These are phyloP conservation scores for Nymphicus hollandicus DNA, from an alignment of 2,113 vertebrate genomes.

Conservation along the genomic window DNA sequence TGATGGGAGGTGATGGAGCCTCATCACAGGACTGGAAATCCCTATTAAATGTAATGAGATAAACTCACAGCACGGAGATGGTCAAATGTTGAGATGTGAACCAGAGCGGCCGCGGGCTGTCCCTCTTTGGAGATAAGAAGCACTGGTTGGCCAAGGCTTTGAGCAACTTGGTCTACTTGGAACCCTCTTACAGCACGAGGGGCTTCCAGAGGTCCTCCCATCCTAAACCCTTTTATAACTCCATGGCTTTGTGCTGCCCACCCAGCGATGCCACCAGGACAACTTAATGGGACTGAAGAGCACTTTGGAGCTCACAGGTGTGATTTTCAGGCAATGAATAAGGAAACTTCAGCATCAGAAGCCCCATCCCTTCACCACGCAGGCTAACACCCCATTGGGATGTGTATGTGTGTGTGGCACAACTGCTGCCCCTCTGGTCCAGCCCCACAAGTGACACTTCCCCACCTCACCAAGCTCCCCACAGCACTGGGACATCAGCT, in stretches of 20 bases:
- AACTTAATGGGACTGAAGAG: neutral
- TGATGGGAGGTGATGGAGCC: neutral
- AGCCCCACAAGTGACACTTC: too few relatives aligned
- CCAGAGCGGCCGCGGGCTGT: neutral
- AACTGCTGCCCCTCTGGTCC: neutral
- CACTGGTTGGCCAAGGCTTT: neutral
- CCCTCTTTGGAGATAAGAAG: neutral
- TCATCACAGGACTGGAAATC: neutral
- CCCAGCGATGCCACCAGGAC: fast-evolving
- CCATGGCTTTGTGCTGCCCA: neutral
- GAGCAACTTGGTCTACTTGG: neutral
- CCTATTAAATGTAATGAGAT: neutral
- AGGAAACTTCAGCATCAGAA: neutral
- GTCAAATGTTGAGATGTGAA: neutral
- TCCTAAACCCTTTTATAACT: neutral
- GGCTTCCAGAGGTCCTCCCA: neutral
- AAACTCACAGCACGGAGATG: neutral
- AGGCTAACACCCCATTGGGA: neutral
- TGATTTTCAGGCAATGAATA: neutral
- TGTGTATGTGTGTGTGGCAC: too few relatives aligned
- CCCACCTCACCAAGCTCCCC: neutral
- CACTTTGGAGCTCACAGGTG: fast-evolving
- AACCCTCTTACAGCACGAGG: neutral
- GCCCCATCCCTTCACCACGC: neutral
- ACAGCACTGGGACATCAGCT: neutral